Evolutionary conservation across 2,113 vertebrate genomes (phyloP).

Genomic region (Leucopsar rothschildi): DNA sequence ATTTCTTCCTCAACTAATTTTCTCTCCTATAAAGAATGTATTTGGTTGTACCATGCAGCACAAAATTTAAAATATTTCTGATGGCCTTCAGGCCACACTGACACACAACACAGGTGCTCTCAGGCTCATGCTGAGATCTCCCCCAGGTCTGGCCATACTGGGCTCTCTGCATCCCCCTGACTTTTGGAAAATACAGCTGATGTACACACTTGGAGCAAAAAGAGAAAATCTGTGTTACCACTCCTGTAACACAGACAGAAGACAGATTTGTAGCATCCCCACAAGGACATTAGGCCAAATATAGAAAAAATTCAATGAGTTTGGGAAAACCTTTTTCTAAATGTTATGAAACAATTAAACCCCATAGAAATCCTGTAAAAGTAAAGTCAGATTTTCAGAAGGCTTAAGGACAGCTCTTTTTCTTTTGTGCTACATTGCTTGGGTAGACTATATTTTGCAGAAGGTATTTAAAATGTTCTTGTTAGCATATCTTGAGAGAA

Average conservation of each 20-base stretch:
- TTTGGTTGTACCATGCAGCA: not conserved
- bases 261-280: not conserved
- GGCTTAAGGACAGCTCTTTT: not conserved
- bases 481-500: conserved; percentile 3
- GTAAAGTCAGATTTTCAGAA: not conserved
- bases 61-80: not conserved
- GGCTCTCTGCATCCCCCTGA: not conserved
- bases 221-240: not conserved
- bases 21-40: not conserved
- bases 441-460: not conserved
- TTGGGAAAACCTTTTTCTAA: not conserved
- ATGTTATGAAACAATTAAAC: not conserved
- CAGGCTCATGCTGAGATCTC: not conserved
- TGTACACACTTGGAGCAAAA: not conserved
- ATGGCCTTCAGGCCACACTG: not conserved
- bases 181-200: not conserved
- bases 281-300: not conserved
- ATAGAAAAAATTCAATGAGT: not conserved
- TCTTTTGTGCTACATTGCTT: not conserved
- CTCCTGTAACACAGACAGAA: not conserved
- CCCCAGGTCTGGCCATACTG: not conserved
- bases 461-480: conserved; percentile 15
- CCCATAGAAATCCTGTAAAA: not conserved
- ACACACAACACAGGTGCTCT: not conserved
- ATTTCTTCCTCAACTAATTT: not conserved